A percentile compares a stretch with the other conserved stretches of the same genome.
Conservation (phyloP, 1,140 invertebrate species). For the Macrobrachium nipponense region DNA sequence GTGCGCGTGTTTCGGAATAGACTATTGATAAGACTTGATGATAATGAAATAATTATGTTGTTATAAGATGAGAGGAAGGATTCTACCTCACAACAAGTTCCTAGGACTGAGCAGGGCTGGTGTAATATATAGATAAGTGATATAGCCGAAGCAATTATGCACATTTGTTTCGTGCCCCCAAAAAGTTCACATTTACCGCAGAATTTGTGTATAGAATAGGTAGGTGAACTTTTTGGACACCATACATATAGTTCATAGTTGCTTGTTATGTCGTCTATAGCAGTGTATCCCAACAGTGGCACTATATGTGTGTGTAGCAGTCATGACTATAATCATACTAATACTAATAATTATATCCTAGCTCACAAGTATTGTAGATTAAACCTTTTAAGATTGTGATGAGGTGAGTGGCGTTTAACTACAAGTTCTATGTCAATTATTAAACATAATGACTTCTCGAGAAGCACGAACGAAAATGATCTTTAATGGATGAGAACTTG, state of each 20-base stretch:
- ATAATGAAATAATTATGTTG: not conserved
- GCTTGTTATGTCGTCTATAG: slow-evolving; percentile 39
- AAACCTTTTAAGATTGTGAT: not conserved
- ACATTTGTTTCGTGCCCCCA: no score
- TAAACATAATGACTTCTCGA: no score
- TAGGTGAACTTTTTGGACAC: slow-evolving; percentile 1
- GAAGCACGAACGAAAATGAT: not conserved
- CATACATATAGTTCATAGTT: slow-evolving; percentile 16
- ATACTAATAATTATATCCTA: slow-evolving; percentile 40
- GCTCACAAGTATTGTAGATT: slow-evolving; percentile 53
- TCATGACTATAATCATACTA: slow-evolving; percentile 32
- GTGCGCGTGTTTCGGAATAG: not conserved
- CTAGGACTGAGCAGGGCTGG: slow-evolving; percentile 57
- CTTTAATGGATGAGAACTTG: not conserved
- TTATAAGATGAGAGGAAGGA: slow-evolving; percentile 36
- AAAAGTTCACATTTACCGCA: not conserved
- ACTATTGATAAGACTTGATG: not conserved
- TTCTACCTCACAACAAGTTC: slow-evolving; percentile 62
- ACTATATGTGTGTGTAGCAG: slow-evolving; percentile 59
- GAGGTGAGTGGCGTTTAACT: not conserved
- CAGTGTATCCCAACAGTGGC: slow-evolving; percentile 51
- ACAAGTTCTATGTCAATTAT: not conserved
- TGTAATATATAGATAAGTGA: slow-evolving; percentile 36
- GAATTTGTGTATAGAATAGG: not conserved
- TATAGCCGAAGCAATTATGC: slow-evolving; percentile 3